Conservation (phyloP, 2,888 invertebrate species). For the Prionchulus punctatus region DNA sequence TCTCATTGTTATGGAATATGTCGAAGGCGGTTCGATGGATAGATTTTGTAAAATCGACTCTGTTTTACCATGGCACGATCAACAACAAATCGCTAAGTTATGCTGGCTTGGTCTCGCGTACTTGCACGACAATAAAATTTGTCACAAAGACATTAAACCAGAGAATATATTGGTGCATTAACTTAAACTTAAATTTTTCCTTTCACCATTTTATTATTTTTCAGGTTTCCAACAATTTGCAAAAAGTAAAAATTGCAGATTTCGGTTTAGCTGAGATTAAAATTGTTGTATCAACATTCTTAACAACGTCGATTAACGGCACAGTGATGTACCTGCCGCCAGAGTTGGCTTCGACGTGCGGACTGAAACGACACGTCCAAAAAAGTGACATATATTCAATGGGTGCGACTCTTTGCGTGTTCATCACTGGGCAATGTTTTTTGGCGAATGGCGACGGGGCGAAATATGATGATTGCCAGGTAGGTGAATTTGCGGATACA, state of each 20-base stretch:
- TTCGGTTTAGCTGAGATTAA: neutral
- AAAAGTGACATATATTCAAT: neutral
- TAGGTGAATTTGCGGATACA: too few species aligned
- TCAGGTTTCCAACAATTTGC: neutral
- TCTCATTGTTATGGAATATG: too few species aligned
- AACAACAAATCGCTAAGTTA: neutral
- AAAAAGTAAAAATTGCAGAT: neutral
- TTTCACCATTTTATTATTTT: neutral
- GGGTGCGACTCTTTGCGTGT: neutral
- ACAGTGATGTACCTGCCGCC: neutral
- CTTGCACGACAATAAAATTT: neutral
- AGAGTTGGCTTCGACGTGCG: neutral
- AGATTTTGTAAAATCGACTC: neutral
- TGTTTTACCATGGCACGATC: neutral
- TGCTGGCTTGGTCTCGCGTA: neutral
- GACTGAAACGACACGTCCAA: neutral
- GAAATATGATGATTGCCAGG: too few species aligned
- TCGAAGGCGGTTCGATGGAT: neutral
- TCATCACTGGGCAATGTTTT: neutral
- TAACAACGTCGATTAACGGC: neutral
- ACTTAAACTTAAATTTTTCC: neutral
- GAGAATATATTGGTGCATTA: neutral
- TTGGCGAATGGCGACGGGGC: too few species aligned
- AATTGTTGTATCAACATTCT: neutral
- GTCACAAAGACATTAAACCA: neutral